Evolutionary conservation across 23 tunicate species (phyloP).

Genomic region (Styela clava): DNA sequence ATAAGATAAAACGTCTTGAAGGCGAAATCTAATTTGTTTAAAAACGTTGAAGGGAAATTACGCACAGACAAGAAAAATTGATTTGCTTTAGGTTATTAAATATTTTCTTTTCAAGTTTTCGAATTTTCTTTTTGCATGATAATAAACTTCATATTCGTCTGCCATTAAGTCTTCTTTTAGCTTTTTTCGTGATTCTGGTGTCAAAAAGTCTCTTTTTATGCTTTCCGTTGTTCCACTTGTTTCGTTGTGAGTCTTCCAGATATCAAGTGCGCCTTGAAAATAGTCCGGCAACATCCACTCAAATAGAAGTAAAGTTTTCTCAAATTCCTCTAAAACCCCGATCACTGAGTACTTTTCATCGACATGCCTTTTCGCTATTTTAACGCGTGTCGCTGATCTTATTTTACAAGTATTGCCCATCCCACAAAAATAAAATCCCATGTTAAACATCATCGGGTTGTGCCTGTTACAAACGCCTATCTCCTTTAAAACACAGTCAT

Average conservation of each 20-base stretch:
- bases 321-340: constrained; percentile 88
- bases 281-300: constrained; percentile 69
- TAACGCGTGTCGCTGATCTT: constrained; percentile 39
- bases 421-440: constrained; percentile 91
- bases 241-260: constrained; percentile 16
- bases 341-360: constrained; percentile 65
- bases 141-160: constrained; percentile 85
- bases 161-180: constrained; percentile 40
- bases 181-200: constrained; percentile 32
- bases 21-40: too few species aligned
- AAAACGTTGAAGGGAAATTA: too few species aligned
- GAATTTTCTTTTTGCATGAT: constrained; percentile 38
- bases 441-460: constrained; percentile 65
- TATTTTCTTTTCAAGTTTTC: constrained; percentile 1
- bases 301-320: constrained; percentile 57
- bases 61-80: too few species aligned
- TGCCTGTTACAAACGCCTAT: constrained; percentile 39
- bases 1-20: too few species aligned
- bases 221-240: constrained; percentile 36
- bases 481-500: constrained; percentile 70
- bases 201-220: constrained; percentile 28
- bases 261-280: constrained; percentile 52
- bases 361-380: constrained; percentile 73
- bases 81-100: not conserved
- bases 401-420: constrained; percentile 39